Evolutionary conservation across 2,888 invertebrate genomes (phyloP).

Genomic region (Willowsia nigromaculata): DNA sequence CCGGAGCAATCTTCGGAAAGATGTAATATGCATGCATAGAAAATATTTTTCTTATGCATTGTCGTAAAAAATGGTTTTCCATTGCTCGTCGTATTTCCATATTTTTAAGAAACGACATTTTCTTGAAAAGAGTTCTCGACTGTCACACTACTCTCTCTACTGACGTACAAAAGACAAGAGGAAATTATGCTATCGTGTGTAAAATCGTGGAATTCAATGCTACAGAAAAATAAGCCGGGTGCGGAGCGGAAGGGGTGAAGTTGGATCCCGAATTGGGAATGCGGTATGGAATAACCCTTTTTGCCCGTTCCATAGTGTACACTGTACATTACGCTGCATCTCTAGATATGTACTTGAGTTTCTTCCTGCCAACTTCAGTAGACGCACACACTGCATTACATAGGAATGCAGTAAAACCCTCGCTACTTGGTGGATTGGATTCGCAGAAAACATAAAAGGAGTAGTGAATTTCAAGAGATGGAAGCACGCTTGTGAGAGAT

Average conservation of each 20-base stretch:
- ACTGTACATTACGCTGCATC: neutral
- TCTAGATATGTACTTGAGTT: constrained; percentile 36
- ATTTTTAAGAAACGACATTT: neutral
- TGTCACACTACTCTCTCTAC: neutral
- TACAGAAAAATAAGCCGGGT: neutral
- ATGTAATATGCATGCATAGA: too few relatives aligned
- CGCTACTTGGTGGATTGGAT: constrained; percentile 9
- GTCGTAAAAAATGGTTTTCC: neutral
- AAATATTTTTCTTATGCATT: neutral
- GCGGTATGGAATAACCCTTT: constrained; percentile 5
- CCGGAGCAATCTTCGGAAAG: too few relatives aligned
- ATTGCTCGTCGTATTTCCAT: neutral
- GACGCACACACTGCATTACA: neutral
- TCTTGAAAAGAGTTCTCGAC: neutral
- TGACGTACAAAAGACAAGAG: neutral
- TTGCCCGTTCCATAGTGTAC: neutral
- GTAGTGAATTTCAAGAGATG: neutral
- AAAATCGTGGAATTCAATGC: neutral
- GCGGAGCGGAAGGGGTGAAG: constrained; percentile 48
- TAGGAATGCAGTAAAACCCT: constrained; percentile 54
- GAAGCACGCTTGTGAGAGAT: neutral
- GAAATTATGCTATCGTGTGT: neutral
- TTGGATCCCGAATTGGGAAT: constrained; percentile 35
- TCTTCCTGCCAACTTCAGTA: constrained; percentile 10
- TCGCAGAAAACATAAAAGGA: neutral